Percentiles rank a stretch among this genome's conserved stretches.
These are phyloP conservation scores for Lophius americanus DNA, from an alignment of 2,797 vertebrate genomes.

Conservation along the genomic window DNA sequence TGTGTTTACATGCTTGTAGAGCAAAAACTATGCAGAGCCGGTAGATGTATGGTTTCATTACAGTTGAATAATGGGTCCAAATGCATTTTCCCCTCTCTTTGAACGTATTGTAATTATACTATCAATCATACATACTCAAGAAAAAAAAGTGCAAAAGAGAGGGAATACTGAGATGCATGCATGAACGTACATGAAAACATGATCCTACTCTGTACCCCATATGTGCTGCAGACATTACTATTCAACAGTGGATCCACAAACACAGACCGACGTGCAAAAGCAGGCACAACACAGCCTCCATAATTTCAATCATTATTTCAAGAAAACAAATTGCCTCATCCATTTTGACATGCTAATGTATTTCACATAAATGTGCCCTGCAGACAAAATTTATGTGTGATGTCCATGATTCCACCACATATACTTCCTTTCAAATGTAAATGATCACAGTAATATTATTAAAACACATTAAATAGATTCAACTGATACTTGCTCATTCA, in stretches of 20 bases:
- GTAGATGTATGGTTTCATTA: conserved; percentile 64
- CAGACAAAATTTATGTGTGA: conserved; percentile 35
- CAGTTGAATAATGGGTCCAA: conserved; percentile 59
- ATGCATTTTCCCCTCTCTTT: conserved; percentile 30
- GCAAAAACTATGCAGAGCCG: conserved; percentile 49
- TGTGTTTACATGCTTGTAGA: conserved; percentile 32
- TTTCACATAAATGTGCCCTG: conserved; percentile 48
- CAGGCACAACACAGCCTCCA: not conserved
- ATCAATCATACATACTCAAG: conserved; percentile 52
- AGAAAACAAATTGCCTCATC: conserved; percentile 63
- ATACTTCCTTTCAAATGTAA: conserved; percentile 35
- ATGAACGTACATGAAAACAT: conserved; percentile 3
- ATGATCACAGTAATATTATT: too few relatives aligned
- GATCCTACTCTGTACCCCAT: not conserved
- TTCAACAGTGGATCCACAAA: not conserved
- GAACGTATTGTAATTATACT: conserved; percentile 37
- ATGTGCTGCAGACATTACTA: not conserved
- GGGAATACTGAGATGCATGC: conserved; percentile 13
- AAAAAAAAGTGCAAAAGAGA: conserved; percentile 7
- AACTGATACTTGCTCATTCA: too few relatives aligned
- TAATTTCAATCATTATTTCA: conserved; percentile 59
- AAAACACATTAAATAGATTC: too few relatives aligned
- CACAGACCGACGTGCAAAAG: not conserved
- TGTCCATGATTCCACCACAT: conserved; percentile 40
- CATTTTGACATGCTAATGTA: conserved; percentile 63